These are phyloP conservation scores for Phoenoteleia sp. DNA, from an alignment of 2,888 invertebrate species.

Conservation along the genomic window DNA sequence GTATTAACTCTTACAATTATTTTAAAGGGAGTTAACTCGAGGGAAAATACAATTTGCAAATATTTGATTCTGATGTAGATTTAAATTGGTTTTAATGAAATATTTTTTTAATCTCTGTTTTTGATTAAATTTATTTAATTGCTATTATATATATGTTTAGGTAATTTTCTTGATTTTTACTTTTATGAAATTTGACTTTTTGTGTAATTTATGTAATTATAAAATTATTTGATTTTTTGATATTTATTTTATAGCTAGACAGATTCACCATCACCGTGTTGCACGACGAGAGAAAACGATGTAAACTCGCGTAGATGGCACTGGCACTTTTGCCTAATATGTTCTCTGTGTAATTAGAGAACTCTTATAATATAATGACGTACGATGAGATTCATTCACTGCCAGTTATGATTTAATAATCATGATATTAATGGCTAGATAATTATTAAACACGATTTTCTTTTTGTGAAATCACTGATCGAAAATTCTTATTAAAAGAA, in stretches of 20 bases:
- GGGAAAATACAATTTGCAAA: too few species aligned
- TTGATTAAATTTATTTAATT: too few species aligned
- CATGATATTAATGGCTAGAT: slow-evolving; percentile 24
- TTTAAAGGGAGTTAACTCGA: too few species aligned
- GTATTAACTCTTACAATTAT: slow-evolving; percentile 67
- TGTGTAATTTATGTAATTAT: neutral
- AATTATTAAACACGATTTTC: slow-evolving; percentile 9
- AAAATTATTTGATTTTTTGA: too few species aligned
- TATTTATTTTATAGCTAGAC: too few species aligned
- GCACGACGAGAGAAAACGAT: slow-evolving; percentile 40
- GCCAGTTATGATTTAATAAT: slow-evolving; percentile 65
- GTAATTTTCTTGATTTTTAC: too few species aligned
- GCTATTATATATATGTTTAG: too few species aligned
- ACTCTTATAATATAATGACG: slow-evolving; percentile 24
- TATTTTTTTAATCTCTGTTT: too few species aligned
- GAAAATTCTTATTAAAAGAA: neutral
- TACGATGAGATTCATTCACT: slow-evolving; percentile 70
- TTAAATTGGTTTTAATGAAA: too few species aligned
- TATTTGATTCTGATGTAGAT: too few species aligned
- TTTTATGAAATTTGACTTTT: too few species aligned
- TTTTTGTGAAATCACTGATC: slow-evolving; percentile 1
- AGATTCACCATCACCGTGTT: slow-evolving; percentile 48
- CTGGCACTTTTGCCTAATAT: slow-evolving; percentile 10
- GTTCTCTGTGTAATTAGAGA: neutral
- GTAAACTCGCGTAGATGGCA: slow-evolving; percentile 11